Conservation (phyloP, 2,888 invertebrate genomes). For the Cetonia aurata region DNA sequence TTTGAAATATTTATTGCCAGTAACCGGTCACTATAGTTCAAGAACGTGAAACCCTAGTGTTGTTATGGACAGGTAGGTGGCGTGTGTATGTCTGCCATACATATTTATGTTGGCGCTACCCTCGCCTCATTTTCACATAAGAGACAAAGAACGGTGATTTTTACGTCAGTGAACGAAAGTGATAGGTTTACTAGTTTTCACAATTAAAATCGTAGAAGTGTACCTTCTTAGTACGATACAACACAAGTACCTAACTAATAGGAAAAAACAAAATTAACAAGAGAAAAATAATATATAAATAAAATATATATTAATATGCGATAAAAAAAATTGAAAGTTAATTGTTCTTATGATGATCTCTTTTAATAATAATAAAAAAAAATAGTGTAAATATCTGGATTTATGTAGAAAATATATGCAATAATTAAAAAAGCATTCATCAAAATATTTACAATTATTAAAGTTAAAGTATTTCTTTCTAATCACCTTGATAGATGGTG, state of each 20-base stretch:
- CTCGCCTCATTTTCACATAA: no score
- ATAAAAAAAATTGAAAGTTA: background rate
- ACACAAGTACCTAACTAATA: background rate
- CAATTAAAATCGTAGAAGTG: no score
- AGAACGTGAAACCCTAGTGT: no score
- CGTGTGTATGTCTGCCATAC: no score
- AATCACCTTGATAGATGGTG: constrained; percentile 86
- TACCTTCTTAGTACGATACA: no score
- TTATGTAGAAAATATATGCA: constrained; percentile 35
- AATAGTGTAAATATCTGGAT: constrained; percentile 14
- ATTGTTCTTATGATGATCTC: background rate
- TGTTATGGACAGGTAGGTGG: no score
- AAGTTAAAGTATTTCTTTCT: background rate
- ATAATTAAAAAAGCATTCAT: constrained; percentile 39
- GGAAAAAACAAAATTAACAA: background rate
- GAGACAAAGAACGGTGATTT: no score
- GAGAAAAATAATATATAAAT: background rate
- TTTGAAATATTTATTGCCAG: no score
- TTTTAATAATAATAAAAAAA: background rate
- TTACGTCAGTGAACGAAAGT: no score
- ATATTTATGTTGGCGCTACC: no score
- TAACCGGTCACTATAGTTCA: no score
- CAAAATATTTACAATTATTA: constrained; percentile 40
- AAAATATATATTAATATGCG: background rate
- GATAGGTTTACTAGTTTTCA: no score